These are phyloP conservation scores for Leucophenga montana DNA, from an alignment of 2,888 invertebrate species.

Conservation along the genomic window DNA sequence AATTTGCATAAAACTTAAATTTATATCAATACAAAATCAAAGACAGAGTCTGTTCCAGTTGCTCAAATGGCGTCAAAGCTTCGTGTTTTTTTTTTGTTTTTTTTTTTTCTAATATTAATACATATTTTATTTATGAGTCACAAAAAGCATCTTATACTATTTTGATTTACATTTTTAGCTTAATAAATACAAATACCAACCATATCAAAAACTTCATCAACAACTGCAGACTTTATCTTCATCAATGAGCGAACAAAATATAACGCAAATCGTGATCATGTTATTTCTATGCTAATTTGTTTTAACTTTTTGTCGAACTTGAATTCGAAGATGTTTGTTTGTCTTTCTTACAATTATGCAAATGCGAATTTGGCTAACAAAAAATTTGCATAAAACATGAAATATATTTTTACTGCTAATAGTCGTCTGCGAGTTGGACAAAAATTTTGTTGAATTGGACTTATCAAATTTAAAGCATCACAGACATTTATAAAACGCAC, in stretches of 20 bases:
- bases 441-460: conserved; percentile 1
- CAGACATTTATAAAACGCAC: background rate
- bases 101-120: background rate
- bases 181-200: background rate
- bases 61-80: too few relatives aligned
- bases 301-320: background rate
- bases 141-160: conserved; percentile 6
- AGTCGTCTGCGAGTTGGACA: background rate
- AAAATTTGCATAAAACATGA: conserved; percentile 25
- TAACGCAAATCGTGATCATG: conserved; percentile 18
- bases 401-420: background rate
- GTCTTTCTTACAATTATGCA: conserved; percentile 24
- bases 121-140: conserved; percentile 20
- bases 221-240: background rate
- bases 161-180: conserved; percentile 9
- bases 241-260: conserved; percentile 2
- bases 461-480: too few relatives aligned
- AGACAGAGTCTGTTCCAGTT: background rate
- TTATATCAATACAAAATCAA: background rate
- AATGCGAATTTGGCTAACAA: background rate
- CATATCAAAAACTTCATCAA: background rate
- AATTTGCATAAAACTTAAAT: conserved; percentile 14
- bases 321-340: background rate
- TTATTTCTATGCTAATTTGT: conserved; percentile 24
- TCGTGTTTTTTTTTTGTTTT: background rate